Evolutionary conservation across 2,888 invertebrate genomes (phyloP).

Genomic region (Sinopyrophorus schimmeli): DNA sequence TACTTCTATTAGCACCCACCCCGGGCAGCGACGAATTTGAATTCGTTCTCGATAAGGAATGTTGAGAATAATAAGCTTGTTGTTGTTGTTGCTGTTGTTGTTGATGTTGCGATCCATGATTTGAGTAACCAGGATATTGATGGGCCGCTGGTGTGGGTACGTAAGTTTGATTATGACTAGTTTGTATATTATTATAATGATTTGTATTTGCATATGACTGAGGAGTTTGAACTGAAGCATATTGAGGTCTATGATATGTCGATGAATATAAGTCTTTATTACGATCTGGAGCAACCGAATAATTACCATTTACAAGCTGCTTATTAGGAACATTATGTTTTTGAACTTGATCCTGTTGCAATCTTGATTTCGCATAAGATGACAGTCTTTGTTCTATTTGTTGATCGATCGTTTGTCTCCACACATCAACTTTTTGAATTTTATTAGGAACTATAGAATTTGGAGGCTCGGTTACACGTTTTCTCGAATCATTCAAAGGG

Average conservation of each 20-base stretch:
- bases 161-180: constrained; percentile 48
- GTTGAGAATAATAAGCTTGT: constrained; percentile 38
- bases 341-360: constrained; percentile 36
- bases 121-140: constrained; percentile 45
- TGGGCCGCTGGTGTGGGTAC: constrained; percentile 48
- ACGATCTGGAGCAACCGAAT: constrained; percentile 37
- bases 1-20: constrained; percentile 36
- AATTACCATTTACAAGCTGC: constrained; percentile 41
- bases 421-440: constrained; percentile 58
- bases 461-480: constrained; percentile 51
- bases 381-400: constrained; percentile 61
- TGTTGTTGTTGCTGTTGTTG: constrained; percentile 32
- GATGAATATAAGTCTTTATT: constrained; percentile 34
- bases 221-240: constrained; percentile 31
- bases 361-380: constrained; percentile 45
- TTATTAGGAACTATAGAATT: constrained; percentile 54
- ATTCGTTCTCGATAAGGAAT: constrained; percentile 41
- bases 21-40: constrained; percentile 42
- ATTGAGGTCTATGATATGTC: constrained; percentile 44
- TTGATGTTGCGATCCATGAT: constrained; percentile 34
- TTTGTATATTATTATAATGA: constrained; percentile 41
- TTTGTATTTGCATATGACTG: constrained; percentile 24
- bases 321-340: constrained; percentile 31
- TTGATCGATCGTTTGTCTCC: constrained; percentile 60
- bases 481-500: constrained; percentile 39